phyloP scores from a whole-genome alignment of 2,888 invertebrate genomes.

The Cerceris rybyensis region DNA sequence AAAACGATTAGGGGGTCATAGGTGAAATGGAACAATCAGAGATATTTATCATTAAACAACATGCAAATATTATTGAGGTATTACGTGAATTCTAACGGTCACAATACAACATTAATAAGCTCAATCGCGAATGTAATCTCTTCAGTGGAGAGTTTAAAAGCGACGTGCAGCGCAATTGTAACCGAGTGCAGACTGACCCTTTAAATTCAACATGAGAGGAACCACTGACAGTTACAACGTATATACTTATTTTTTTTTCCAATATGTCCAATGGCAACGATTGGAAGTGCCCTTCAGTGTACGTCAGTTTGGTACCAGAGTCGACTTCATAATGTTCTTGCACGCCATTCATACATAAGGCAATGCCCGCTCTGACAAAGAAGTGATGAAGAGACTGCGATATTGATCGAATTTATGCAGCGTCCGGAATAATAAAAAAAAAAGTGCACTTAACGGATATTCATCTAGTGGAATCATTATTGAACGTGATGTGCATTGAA shows the following conservation, averaged over 20 bases:
- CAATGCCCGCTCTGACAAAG: conserved; percentile 5
- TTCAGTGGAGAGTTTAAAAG: not conserved
- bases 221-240: not conserved
- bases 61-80: not conserved
- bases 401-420: not conserved
- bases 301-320: not conserved
- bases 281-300: conserved; percentile 2
- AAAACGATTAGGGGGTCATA: too few relatives aligned
- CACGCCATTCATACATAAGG: conserved; percentile 1
- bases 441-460: not conserved
- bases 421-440: conserved; percentile 1
- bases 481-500: not conserved
- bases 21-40: too few relatives aligned
- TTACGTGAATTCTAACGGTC: too few relatives aligned
- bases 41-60: too few relatives aligned
- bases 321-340: not conserved
- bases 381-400: conserved; percentile 13
- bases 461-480: not conserved
- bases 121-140: not conserved
- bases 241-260: not conserved
- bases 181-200: not conserved
- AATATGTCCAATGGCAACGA: conserved; percentile 1
- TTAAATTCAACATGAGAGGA: conserved; percentile 12
- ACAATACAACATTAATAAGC: too few relatives aligned
- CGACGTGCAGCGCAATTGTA: not conserved